Evolutionary conservation across 1,140 invertebrate species (phyloP).

Genomic region (Drosophila watanabei): DNA sequence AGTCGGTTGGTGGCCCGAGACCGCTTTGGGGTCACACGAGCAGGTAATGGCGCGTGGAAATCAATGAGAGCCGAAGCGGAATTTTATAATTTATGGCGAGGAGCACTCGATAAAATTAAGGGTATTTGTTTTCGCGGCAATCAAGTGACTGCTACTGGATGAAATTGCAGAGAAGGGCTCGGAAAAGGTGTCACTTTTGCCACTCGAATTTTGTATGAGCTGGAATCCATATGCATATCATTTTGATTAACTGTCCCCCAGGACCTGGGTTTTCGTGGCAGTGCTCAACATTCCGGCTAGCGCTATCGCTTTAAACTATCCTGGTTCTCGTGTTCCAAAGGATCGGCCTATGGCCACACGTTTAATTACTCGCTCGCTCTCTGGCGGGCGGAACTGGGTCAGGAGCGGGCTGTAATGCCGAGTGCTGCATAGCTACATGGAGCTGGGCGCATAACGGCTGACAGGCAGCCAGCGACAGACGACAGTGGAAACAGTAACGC

Average conservation of each 20-base stretch:
- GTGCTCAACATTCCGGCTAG: slow-evolving; percentile 21
- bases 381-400: slow-evolving; percentile 43
- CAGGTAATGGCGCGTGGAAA: slow-evolving; percentile 52
- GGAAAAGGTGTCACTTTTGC: not conserved
- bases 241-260: slow-evolving; percentile 15
- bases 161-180: slow-evolving; percentile 11
- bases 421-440: slow-evolving; percentile 33
- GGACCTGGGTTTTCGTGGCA: slow-evolving; percentile 26
- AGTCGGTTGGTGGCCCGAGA: slow-evolving; percentile 7
- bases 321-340: slow-evolving; percentile 31
- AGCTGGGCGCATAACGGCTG: slow-evolving; percentile 44
- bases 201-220: slow-evolving; percentile 18
- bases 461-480: slow-evolving; percentile 58
- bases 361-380: slow-evolving; percentile 47
- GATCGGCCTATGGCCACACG: slow-evolving; percentile 30
- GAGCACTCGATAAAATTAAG: slow-evolving; percentile 13
- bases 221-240: slow-evolving; percentile 9
- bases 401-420: slow-evolving; percentile 37
- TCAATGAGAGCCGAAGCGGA: slow-evolving; percentile 37
- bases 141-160: slow-evolving; percentile 7
- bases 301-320: slow-evolving; percentile 26
- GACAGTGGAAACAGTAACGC: slow-evolving; percentile 48
- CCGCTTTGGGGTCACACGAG: slow-evolving; percentile 12
- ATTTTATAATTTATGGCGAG: slow-evolving; percentile 33
- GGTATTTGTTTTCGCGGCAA: slow-evolving; percentile 1